A percentile compares a stretch with the other conserved stretches of the same genome.
These are phyloP conservation scores for Syngnathus rostellatus DNA, from an alignment of 2,797 vertebrate species.

Conservation along the genomic window DNA sequence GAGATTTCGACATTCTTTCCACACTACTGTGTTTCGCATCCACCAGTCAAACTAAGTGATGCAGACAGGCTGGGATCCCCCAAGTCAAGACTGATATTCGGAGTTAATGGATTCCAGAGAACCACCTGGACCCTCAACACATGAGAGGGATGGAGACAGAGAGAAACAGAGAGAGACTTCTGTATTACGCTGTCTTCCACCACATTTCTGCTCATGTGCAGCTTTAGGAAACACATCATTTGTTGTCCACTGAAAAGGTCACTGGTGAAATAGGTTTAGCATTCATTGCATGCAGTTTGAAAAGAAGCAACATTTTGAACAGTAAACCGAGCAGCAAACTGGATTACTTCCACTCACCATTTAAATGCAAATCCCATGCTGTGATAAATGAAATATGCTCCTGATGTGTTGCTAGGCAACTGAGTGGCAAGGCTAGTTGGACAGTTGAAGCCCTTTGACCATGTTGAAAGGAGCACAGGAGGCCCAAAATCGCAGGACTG, in stretches of 20 bases:
- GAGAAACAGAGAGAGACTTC: neutral
- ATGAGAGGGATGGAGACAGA: slow-evolving; percentile 7
- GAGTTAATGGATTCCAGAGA: slow-evolving; percentile 63
- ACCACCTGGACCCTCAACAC: slow-evolving; percentile 53
- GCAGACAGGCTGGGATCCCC: slow-evolving; percentile 43
- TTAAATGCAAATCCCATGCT: slow-evolving; percentile 41
- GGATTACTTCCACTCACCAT: slow-evolving; percentile 14
- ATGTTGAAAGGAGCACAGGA: slow-evolving; percentile 2
- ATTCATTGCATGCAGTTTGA: neutral
- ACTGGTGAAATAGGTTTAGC: neutral
- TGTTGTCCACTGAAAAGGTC: neutral
- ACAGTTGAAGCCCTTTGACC: slow-evolving; percentile 20
- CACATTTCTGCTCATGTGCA: neutral
- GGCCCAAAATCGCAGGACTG: neutral
- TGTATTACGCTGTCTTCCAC: neutral
- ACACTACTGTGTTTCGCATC: slow-evolving; percentile 14
- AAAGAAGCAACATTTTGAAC: slow-evolving; percentile 11
- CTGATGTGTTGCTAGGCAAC: slow-evolving; percentile 62
- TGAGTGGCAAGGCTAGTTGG: slow-evolving; percentile 18
- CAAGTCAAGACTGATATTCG: slow-evolving; percentile 42
- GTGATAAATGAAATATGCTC: slow-evolving; percentile 40
- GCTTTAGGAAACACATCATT: neutral
- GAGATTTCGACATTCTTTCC: neutral
- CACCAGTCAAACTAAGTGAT: slow-evolving; percentile 52
- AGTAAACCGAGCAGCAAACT: slow-evolving; percentile 2